Evolutionary conservation across 92 coral and sea anemone genomes (phyloP).

Genomic region (Palythoa grandiflora): DNA sequence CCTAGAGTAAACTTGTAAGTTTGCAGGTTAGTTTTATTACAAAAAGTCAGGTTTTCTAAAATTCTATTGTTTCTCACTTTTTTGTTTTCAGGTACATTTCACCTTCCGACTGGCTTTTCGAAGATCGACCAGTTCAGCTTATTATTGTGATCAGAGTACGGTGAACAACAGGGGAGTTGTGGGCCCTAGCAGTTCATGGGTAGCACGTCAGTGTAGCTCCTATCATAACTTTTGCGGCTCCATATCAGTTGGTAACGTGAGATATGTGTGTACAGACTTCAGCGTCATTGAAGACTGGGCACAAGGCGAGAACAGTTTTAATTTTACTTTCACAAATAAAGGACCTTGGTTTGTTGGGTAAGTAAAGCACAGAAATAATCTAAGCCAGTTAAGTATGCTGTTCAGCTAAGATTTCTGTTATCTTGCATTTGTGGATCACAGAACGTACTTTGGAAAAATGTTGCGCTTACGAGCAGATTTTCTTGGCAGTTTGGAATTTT

Average conservation of each 20-base stretch:
- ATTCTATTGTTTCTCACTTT: too few relatives aligned
- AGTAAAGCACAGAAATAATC: too few relatives aligned
- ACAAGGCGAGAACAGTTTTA: constrained; percentile 55
- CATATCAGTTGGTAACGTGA: not conserved
- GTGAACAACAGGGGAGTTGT: constrained; percentile 7
- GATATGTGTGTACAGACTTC: constrained; percentile 52
- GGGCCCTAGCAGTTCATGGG: constrained; percentile 37
- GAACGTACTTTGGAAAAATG: too few relatives aligned
- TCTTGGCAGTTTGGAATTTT: too few relatives aligned
- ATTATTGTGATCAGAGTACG: constrained; percentile 46
- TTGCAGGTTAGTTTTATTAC: too few relatives aligned
- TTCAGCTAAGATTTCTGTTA: too few relatives aligned
- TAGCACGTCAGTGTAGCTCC: not conserved
- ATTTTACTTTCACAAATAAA: constrained; percentile 6
- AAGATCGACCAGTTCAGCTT: constrained; percentile 30
- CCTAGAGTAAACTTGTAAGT: too few relatives aligned
- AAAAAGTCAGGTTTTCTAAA: too few relatives aligned
- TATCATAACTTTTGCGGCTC: too few relatives aligned
- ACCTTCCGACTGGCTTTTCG: constrained; percentile 61
- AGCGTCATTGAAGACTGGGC: constrained; percentile 64
- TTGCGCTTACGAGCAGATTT: too few relatives aligned
- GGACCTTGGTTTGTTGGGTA: constrained; percentile 44
- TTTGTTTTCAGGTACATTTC: constrained; percentile 20
- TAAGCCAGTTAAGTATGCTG: too few relatives aligned
- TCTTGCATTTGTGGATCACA: too few relatives aligned